These are phyloP conservation scores for Morone saxatilis DNA, from an alignment of 2,113 vertebrate species.

Conservation along the genomic window DNA sequence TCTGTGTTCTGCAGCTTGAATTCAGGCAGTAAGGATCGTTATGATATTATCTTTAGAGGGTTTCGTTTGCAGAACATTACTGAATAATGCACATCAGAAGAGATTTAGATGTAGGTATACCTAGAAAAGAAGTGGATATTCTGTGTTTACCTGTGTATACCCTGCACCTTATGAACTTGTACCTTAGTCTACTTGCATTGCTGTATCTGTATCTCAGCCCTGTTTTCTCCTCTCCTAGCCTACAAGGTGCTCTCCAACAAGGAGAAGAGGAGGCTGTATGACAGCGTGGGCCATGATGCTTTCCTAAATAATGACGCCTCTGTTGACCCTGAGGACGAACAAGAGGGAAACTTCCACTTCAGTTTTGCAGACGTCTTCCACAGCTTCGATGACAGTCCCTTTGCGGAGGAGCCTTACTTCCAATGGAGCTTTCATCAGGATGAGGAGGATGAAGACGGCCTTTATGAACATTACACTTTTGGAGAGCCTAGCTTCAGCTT, in stretches of 20 bases:
- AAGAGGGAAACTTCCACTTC: slow-evolving; percentile 22
- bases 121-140: no score
- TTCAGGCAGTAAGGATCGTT: no score
- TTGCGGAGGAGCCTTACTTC: slow-evolving; percentile 28
- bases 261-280: slow-evolving; percentile 72
- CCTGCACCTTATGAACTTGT: not conserved
- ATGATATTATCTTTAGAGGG: no score
- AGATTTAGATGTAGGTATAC: no score
- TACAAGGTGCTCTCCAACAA: slow-evolving; percentile 74
- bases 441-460: slow-evolving; percentile 11
- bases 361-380: slow-evolving; percentile 60
- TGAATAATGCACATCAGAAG: no score
- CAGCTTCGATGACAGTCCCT: slow-evolving; percentile 31
- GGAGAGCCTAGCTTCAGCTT: slow-evolving; percentile 30
- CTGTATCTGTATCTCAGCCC: not conserved
- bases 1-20: no score
- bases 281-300: slow-evolving; percentile 60
- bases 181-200: not conserved
- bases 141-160: no score
- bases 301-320: slow-evolving; percentile 40
- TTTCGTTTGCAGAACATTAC: no score
- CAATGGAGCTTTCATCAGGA: slow-evolving; percentile 54
- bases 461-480: slow-evolving; percentile 19
- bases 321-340: not conserved
- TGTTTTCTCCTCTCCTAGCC: slow-evolving; percentile 53